phyloP scores from a whole-genome alignment of 2,888 invertebrate genomes.

The Caenorhabditis sp. region DNA sequence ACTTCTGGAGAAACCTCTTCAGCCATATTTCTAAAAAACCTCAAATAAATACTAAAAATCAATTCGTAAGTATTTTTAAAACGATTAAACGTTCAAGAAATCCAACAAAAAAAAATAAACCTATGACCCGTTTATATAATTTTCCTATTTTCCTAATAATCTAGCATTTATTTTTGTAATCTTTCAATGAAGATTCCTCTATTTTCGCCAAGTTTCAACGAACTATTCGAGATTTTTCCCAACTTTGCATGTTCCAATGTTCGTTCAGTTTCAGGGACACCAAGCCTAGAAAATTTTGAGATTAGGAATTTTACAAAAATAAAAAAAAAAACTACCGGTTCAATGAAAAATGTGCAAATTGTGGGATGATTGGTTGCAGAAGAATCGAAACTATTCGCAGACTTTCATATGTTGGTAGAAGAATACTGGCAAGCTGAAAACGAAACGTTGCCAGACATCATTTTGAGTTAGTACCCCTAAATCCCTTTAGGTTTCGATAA shows the following conservation, averaged over 20 bases:
- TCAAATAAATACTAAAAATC: background rate
- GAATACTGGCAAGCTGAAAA: slow-evolving; percentile 72
- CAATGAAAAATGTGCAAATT: slow-evolving; percentile 78
- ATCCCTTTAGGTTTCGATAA: too few relatives aligned
- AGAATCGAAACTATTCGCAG: slow-evolving; percentile 82
- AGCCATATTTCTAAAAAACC: background rate
- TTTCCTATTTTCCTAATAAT: background rate
- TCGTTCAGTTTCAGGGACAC: slow-evolving; percentile 38
- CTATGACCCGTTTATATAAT: background rate
- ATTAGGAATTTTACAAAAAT: background rate
- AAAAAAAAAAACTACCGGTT: slow-evolving; percentile 57
- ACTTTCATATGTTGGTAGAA: slow-evolving; percentile 86
- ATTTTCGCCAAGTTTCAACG: slow-evolving; percentile 24
- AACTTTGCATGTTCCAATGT: slow-evolving; percentile 40
- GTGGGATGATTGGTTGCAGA: slow-evolving; percentile 86
- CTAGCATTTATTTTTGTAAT: slow-evolving; percentile 26
- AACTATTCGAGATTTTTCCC: slow-evolving; percentile 18
- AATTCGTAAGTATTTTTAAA: too few relatives aligned
- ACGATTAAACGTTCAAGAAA: too few relatives aligned
- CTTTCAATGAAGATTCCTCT: slow-evolving; percentile 32
- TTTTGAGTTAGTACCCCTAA: too few relatives aligned
- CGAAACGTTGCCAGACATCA: too few relatives aligned
- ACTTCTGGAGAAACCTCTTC: slow-evolving; percentile 52
- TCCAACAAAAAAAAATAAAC: background rate
- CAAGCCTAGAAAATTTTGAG: slow-evolving; percentile 33